Evolutionary conservation across 2,797 vertebrate genomes (phyloP), one percentile per base, ranked within the genome.

Genomic region (Myoxocephalus aenaeus): DNA sequence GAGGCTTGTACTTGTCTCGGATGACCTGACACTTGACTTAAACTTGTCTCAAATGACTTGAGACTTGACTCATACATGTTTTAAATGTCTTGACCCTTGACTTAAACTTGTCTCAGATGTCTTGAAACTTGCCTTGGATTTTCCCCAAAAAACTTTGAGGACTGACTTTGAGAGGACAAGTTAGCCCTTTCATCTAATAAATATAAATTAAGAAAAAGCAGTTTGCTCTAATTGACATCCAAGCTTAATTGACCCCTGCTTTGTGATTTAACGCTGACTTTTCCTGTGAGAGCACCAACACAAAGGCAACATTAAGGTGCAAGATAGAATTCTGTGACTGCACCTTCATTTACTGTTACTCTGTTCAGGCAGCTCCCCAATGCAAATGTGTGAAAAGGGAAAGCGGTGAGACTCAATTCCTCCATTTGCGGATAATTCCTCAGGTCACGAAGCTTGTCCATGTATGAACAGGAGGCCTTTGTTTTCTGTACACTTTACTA

Each of bases 401-500:
- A 22, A 2, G 15, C 54, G 10, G 65, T 11, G 5, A 32, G 1
- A 48, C 20, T n/a, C 15, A 17, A 56, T 61, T 40, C 4, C 9
- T 14, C 32, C 4, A 50, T 64, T 63, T 44, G 34, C 2, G 1
- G 1, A 18, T 27, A 13, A 68, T 61, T 46, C 18, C 4, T 22
- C 9, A 50, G 54, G 38, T 27, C 17, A 48, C 13, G 14, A 36
- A 42, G 1, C n/a, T 38, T 50, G 61, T 3, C 46, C 20, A 53
- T 8, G 17, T 66, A 25, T 12, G 44, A 68, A 51, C 40, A 61
- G 5, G 7, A 77, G 32, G 15, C 10, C 7, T 65, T 70, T 66
- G 32, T 54, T 62, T 65, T 72, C 34, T 82, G 69, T 50, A 44
- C 5, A 29, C 12, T 65, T 44, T 2, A 64, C 48, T 58, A 59